These are phyloP conservation scores for Electrona antarctica DNA, from an alignment of 2,113 vertebrate species.

Conservation along the genomic window DNA sequence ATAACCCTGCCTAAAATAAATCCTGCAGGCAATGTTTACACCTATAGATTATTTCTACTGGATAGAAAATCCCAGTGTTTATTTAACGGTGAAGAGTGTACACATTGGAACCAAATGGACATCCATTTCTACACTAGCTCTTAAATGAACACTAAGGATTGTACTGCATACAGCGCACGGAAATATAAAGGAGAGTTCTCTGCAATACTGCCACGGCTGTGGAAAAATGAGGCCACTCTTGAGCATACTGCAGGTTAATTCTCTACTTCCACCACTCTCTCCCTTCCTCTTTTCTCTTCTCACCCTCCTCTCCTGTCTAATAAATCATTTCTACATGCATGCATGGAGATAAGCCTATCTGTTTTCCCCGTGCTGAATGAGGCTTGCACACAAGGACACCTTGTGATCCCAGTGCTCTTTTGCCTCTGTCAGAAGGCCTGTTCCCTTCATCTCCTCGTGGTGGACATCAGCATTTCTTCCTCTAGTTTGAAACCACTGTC, in stretches of 20 bases:
- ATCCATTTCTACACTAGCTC: too few species aligned
- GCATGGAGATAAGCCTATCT: slow-evolving; percentile 64
- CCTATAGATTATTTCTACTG: slow-evolving; percentile 47
- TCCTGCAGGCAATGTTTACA: slow-evolving; percentile 43
- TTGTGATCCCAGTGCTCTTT: slow-evolving; percentile 28
- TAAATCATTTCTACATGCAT: slow-evolving; percentile 64
- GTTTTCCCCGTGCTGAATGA: slow-evolving; percentile 45
- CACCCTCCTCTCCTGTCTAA: slow-evolving; percentile 31
- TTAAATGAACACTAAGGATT: too few species aligned
- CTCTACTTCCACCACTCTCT: slow-evolving; percentile 3
- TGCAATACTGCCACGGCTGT: slow-evolving; percentile 47
- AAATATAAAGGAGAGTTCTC: slow-evolving; percentile 45
- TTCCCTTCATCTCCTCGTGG: slow-evolving; percentile 32
- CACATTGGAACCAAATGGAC: slow-evolving; percentile 14
- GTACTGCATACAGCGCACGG: background rate
- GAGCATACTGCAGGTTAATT: slow-evolving; percentile 36
- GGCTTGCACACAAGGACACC: slow-evolving; percentile 67
- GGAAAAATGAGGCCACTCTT: slow-evolving; percentile 52
- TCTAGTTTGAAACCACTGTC: slow-evolving; percentile 5
- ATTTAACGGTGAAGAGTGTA: too few species aligned
- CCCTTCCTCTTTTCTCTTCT: background rate
- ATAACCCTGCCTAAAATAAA: slow-evolving; percentile 33
- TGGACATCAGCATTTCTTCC: slow-evolving; percentile 38
- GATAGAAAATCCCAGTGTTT: slow-evolving; percentile 16
- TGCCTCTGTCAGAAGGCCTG: slow-evolving; percentile 20